phyloP scores from a whole-genome alignment of 2,797 vertebrate genomes.

The Pygocentrus nattereri region DNA sequence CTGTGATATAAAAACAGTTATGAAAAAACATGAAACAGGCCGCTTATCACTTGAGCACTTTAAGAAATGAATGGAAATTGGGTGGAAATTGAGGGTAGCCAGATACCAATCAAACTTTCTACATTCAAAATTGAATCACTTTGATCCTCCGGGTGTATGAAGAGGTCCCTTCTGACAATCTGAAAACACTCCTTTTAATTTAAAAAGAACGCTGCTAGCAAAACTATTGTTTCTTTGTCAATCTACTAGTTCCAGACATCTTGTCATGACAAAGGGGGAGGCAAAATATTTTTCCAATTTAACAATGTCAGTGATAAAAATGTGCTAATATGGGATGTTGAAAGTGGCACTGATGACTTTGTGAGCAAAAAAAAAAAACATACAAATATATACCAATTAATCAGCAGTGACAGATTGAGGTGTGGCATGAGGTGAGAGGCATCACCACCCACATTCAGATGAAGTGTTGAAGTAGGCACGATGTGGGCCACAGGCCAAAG shows the following conservation, averaged over 20 bases:
- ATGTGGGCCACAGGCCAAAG: constrained; percentile 59
- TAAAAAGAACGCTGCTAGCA: constrained; percentile 7
- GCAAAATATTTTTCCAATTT: background rate
- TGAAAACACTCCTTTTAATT: constrained; percentile 13
- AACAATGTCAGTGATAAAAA: constrained; percentile 55
- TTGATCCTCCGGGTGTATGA: constrained; percentile 6
- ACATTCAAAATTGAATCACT: constrained; percentile 12
- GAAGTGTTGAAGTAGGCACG: constrained; percentile 38
- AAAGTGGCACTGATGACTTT: constrained; percentile 65
- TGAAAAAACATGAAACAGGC: background rate
- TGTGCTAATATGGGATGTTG: constrained; percentile 56
- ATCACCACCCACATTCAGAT: constrained; percentile 58
- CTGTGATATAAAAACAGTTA: background rate
- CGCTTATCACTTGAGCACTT: background rate
- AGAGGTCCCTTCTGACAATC: background rate
- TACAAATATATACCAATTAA: constrained; percentile 64
- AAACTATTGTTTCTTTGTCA: background rate
- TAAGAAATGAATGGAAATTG: constrained; percentile 2
- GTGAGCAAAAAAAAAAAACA: constrained; percentile 51
- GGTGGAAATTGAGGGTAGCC: background rate
- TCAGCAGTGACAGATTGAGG: constrained; percentile 72
- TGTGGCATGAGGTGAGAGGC: constrained; percentile 67
- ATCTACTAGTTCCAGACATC: background rate
- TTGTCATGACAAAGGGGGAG: background rate
- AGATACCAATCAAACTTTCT: constrained; percentile 20